phyloP scores from a whole-genome alignment of 2,797 vertebrate genomes.

The Sebastes hubbsi region DNA sequence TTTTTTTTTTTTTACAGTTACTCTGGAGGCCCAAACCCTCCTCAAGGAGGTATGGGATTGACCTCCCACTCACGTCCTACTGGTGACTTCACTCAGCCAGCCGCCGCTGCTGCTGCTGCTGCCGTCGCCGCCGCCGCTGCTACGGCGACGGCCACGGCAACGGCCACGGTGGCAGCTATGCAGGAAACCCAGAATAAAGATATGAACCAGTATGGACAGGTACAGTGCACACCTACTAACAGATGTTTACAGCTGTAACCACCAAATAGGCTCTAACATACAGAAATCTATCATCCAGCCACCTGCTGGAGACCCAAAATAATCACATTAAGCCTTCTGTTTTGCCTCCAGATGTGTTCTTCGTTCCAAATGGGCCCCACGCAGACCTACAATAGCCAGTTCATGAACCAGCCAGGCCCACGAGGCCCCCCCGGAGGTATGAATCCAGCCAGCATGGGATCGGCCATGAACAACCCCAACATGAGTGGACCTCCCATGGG shows the following conservation, averaged over 20 bases:
- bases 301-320: background rate
- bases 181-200: constrained; percentile 99
- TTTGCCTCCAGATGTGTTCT: constrained; percentile 91
- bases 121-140: constrained; percentile 95
- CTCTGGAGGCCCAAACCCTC: constrained; percentile 92
- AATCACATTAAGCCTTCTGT: constrained; percentile 30
- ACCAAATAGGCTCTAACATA: background rate
- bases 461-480: constrained; percentile 91
- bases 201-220: constrained; percentile 99
- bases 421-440: constrained; percentile 94
- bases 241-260: background rate
- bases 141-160: constrained; percentile 83
- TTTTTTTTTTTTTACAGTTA: constrained; percentile 82
- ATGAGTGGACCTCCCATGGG: constrained; percentile 97
- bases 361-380: constrained; percentile 99
- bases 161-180: constrained; percentile 94
- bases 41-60: constrained; percentile 92
- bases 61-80: constrained; percentile 90
- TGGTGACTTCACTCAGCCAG: constrained; percentile 96
- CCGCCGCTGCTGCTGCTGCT: constrained; percentile 93
- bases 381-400: constrained; percentile 98
- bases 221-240: constrained; percentile 57
- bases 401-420: constrained; percentile 96
- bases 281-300: background rate
- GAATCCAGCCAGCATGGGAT: constrained; percentile 93